Base-by-base conservation (phyloP, 2,113 vertebrate genomes). In the Oreotrochilus melanogaster region DNA sequence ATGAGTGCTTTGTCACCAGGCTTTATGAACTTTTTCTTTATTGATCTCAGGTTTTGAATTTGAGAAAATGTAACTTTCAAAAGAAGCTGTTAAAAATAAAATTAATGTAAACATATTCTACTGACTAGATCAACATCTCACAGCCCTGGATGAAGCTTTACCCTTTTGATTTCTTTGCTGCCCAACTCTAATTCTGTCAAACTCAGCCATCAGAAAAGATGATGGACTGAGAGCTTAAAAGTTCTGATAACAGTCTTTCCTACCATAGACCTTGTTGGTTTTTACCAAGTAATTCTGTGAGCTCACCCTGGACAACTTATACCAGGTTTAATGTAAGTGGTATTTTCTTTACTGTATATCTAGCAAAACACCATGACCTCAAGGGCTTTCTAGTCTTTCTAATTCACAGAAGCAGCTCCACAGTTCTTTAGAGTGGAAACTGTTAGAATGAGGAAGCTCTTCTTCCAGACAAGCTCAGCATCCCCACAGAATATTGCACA, bases 311-410 rank as follows among this genome's bases (percentile, higher is more conserved):
- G 35, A 78, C 66, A 85, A 78, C 74, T 92, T 48, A 54, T 45
- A 57, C 53, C 27, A 56, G 75, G 50, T 82, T 84, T 89, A 69
- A 75, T 18, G 28, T 43, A 61, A 30, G 11, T 10, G 43, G 17
- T 72, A 50, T 73, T 82, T 83, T 69, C 70, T 85, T 50, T 69
- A 57, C 15, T 33, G 15, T 75, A 17, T 87, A 31, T 53, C 42
- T 60, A 72, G 61, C 18, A 74, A 87, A 86, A 67, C 12, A 47
- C 5, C 1, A 0, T 58, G 73, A 89, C 73, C 65, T 94, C 62
- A 37, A 65, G 30, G 37, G 73, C 39, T 72, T 92, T 89, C 70
- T 82, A 71, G 61, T 69, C 43, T 73, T 91, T 91, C 78, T 76
- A 69, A 91, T 70, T 93, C 86, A 82, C 74, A 79, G 87, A 69